A percentile compares a stretch with the other conserved stretches of the same genome.
phyloP scores from a whole-genome alignment of 1,140 invertebrate genomes.

The Pogonus chalceus region DNA sequence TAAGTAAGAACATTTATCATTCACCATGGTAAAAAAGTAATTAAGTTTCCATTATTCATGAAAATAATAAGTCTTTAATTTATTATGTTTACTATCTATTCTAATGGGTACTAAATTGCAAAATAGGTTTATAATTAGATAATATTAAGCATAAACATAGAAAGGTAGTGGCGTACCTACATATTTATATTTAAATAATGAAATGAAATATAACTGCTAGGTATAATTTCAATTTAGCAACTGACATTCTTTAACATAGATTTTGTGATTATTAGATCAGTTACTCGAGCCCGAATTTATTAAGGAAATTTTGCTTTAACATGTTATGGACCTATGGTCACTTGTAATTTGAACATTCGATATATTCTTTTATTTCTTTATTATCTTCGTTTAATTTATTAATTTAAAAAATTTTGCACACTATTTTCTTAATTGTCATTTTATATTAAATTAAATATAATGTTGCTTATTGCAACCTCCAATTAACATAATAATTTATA shows the following conservation, averaged over 20 bases:
- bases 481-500: not conserved
- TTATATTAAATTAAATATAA: not conserved
- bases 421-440: too few species aligned
- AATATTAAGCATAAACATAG: not conserved
- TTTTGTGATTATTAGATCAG: not conserved
- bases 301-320: too few species aligned
- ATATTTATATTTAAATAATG: slow-evolving; percentile 2
- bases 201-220: slow-evolving; percentile 7
- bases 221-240: not conserved
- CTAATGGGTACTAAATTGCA: slow-evolving; percentile 12
- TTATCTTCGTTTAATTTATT: too few species aligned
- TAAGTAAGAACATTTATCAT: slow-evolving; percentile 22
- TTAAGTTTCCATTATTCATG: slow-evolving; percentile 20
- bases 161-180: not conserved
- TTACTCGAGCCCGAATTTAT: not conserved
- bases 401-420: too few species aligned
- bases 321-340: not conserved
- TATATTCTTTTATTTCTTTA: not conserved
- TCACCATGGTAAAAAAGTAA: slow-evolving; percentile 26
- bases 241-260: not conserved
- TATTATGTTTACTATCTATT: slow-evolving; percentile 13
- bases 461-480: not conserved
- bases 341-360: not conserved
- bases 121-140: too few species aligned
- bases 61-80: slow-evolving; percentile 19